Evolutionary conservation across 2,797 vertebrate genomes (phyloP), one percentile per base, ranked within the genome.

Genomic region (Premnoplex brunnescens): DNA sequence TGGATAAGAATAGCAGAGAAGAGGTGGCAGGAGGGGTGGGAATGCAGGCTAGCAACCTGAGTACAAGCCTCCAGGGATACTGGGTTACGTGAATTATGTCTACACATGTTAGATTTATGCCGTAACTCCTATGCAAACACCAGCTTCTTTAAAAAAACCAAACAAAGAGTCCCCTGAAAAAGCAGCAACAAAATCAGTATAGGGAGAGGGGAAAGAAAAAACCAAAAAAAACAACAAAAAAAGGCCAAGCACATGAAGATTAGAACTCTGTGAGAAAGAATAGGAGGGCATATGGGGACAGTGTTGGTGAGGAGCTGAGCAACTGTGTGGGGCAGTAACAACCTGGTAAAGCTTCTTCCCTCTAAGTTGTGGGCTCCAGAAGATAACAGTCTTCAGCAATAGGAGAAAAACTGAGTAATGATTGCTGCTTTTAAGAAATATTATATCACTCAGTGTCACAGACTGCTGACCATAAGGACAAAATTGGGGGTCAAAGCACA

Each of bases 1-100:
- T 63, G 56, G 49, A 30, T 90, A 94, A 93, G 88, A 94, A 94
- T n/a, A 95, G 80, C 63, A 79, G 43, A 73, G 88, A 90, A 69
- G 88, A 94, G 90, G 88, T 91, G 90, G 86, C 71, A 73, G 86
- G 59, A 90, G 41, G 59, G 41, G 41, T 75, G 80, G 86, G 91
- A 91, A 71, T 86, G 59, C 34, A 51, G 62, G 41, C 34, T 91
- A 63, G 85, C 69, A 91, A 75, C 18, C 1, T 1, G 73, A 93
- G 80, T 72, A 73, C 73, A 62, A 56, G 60, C 54, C 88, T 62
- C 34, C 2, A 1, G 88, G 88, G 83, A 64, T 37, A n/a, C 52
- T 26, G 76, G 12, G 58, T 80, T 93, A 44, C 0, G 2, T 32
- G 44, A 83, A 73, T 85, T 90, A 52, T 89, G 80, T 77, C 80